A percentile compares a stretch with the other conserved stretches of the same genome.
Evolutionary conservation across 2,797 vertebrate genomes (phyloP).

Genomic region (Phrynocephalus forsythii): DNA sequence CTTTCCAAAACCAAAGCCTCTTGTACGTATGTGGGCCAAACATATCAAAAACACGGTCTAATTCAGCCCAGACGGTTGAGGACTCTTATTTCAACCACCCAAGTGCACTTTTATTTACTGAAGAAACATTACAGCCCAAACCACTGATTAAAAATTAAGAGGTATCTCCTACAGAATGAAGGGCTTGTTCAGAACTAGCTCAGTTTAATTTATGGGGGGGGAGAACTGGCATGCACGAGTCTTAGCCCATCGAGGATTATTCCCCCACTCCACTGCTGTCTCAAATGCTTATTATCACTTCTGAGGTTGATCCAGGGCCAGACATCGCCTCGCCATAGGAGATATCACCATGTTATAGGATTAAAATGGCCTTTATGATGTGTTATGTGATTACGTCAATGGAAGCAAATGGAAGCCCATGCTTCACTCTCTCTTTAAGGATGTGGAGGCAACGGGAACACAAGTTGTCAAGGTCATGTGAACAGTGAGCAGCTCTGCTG

Average conservation of each 20-base stretch:
- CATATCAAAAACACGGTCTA: neutral
- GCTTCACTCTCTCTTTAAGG: too few relatives aligned
- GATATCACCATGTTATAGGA: neutral
- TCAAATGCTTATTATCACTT: neutral
- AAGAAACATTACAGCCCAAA: too few relatives aligned
- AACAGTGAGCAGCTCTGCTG: too few relatives aligned
- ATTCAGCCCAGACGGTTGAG: neutral
- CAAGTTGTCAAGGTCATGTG: too few relatives aligned
- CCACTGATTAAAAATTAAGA: neutral
- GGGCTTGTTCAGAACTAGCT: neutral
- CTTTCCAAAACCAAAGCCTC: neutral
- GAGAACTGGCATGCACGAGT: neutral
- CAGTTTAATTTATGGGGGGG: neutral
- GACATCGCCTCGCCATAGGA: neutral
- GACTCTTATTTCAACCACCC: neutral
- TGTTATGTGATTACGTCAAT: too few relatives aligned
- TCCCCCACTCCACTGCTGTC: neutral
- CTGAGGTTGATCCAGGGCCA: neutral
- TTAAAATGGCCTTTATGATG: too few relatives aligned
- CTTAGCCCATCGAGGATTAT: neutral
- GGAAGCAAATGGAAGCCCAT: too few relatives aligned
- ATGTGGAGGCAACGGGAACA: too few relatives aligned
- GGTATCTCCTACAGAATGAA: neutral
- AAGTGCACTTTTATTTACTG: neutral
- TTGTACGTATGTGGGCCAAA: neutral